Conservation (phyloP, 2,113 vertebrate genomes). For the Poeciliopsis prolifica region DNA sequence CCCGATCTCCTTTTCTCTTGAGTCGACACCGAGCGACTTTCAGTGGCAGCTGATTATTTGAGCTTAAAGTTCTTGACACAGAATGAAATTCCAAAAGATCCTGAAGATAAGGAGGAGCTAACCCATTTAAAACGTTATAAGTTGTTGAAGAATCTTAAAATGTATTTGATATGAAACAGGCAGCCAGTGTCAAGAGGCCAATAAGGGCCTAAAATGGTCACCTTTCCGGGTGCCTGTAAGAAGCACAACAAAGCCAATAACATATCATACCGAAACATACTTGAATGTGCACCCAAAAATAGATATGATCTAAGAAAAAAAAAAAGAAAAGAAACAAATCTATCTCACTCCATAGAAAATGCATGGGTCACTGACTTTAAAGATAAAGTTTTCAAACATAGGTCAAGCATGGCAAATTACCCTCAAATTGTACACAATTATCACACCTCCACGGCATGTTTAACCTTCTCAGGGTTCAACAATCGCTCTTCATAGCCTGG, state of each 20-base stretch:
- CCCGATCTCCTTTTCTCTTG: no score
- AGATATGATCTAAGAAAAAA: background rate
- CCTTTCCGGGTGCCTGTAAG: no score
- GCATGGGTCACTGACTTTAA: background rate
- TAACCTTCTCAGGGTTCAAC: background rate
- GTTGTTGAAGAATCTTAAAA: no score
- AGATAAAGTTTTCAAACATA: background rate
- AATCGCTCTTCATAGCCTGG: background rate
- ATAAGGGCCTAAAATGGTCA: no score
- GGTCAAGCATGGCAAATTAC: background rate
- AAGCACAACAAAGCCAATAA: constrained; percentile 3
- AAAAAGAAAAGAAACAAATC: constrained; percentile 44
- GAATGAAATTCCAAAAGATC: no score
- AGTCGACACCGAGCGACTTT: no score
- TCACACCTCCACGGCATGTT: background rate
- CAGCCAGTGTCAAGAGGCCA: no score
- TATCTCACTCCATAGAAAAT: constrained; percentile 71
- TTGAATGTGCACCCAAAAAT: background rate
- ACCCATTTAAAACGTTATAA: no score
- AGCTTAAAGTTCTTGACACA: no score
- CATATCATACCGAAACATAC: background rate
- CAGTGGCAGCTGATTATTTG: no score
- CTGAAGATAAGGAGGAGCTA: no score
- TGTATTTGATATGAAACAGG: no score
- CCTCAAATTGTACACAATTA: background rate